Base-by-base conservation (phyloP, 2,888 invertebrate species). In the Parochlus steinenii region DNA sequence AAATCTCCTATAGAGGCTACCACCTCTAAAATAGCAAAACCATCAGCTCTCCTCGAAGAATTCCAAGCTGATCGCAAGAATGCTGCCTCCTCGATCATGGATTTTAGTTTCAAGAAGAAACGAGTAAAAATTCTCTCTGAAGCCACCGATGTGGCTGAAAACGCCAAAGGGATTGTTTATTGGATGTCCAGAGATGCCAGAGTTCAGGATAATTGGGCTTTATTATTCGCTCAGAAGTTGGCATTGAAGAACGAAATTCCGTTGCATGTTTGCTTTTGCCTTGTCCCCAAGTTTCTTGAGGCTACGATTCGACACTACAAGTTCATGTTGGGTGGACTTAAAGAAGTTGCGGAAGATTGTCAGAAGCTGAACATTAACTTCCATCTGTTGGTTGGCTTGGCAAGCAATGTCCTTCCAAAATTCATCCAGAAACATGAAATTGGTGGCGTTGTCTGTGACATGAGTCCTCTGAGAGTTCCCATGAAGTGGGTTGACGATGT, bases 171-270 rank as follows among this genome's bases (percentile, higher is more conserved):
- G 3, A 40, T 44, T 30, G 18, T 36, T 2, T 90, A 90, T 53
- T 90, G 89, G 89, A 90, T 89, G 87, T 81, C 77, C 2, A 64
- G 90, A 34, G 90, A 90, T 58, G 76, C 75, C 44, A 64, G 90
- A 43, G 76, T 87, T 10, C 83, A 90, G 58, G 90, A 90, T 53
- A 90, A 90, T 52, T 90, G 90, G 90, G 85, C 87, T 0, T 64
- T 89, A 45, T 55, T 90, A 1, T 89, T 78, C 53, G 82, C 87
- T 1, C 90, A 90, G 55, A 76, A 77, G 50, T 58, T 83, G 35
- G 87, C 89, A 0, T 49, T 87, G 12, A 85, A 87, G 55, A 67
- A 80, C 46, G 65, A 80, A 52, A 58, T 83, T 5, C 82, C 89
- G 0, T 62, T 90, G 14, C 73, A 78, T 48, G 76, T 87, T 25